Evolutionary conservation across 1,140 invertebrate species (phyloP).

Genomic region (Thaumetopoea pityocampa): DNA sequence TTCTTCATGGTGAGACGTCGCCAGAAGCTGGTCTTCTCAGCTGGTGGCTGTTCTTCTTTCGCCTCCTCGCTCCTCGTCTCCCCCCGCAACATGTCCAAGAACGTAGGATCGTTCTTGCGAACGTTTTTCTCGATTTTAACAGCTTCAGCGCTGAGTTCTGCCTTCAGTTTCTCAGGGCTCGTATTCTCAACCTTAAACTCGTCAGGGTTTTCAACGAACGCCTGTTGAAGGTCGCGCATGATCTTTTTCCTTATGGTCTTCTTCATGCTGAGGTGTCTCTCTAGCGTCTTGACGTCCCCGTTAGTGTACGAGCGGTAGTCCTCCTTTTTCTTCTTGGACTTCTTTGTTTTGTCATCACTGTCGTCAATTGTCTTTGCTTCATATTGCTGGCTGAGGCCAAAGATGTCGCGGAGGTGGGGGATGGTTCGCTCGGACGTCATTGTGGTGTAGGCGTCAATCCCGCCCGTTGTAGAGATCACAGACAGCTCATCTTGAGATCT

Average conservation of each 20-base stretch:
- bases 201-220: slow-evolving; percentile 85
- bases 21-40: slow-evolving; percentile 84
- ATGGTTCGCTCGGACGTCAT: slow-evolving; percentile 80
- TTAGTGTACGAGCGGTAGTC: slow-evolving; percentile 80
- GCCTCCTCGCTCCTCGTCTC: slow-evolving; percentile 73
- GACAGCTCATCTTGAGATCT: slow-evolving; percentile 61
- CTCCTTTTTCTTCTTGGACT: slow-evolving; percentile 79
- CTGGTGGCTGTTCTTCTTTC: slow-evolving; percentile 76
- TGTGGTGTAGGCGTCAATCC: slow-evolving; percentile 36
- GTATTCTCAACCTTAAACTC: slow-evolving; percentile 83
- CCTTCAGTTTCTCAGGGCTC: slow-evolving; percentile 81
- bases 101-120: slow-evolving; percentile 80
- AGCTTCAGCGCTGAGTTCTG: slow-evolving; percentile 81
- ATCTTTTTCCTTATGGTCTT: slow-evolving; percentile 91
- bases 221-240: slow-evolving; percentile 87
- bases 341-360: slow-evolving; percentile 76
- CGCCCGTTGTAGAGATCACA: slow-evolving; percentile 45
- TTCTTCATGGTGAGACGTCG: slow-evolving; percentile 83
- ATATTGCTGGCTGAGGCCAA: slow-evolving; percentile 76
- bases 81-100: slow-evolving; percentile 82
- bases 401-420: slow-evolving; percentile 82
- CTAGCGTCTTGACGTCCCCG: slow-evolving; percentile 85
- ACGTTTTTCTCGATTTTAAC: slow-evolving; percentile 81
- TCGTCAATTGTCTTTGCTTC: slow-evolving; percentile 55
- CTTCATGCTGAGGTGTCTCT: slow-evolving; percentile 90